phyloP scores from a whole-genome alignment of 2,113 vertebrate genomes.

The Psettodes erumei region DNA sequence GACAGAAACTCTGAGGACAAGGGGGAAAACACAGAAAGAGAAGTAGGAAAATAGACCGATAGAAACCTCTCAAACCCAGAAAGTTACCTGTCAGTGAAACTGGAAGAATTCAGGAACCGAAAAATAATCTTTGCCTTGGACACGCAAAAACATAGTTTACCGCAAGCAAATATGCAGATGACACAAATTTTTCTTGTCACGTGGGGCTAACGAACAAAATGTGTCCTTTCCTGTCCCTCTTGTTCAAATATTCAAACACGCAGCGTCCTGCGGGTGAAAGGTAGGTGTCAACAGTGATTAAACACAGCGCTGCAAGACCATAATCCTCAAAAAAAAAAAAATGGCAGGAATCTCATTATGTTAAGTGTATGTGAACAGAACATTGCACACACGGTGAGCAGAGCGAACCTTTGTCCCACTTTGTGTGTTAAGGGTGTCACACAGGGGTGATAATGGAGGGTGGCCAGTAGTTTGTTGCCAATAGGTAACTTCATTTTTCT shows the following conservation, averaged over 20 bases:
- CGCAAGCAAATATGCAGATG: not conserved
- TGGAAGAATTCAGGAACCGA: conserved; percentile 7
- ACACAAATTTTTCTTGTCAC: not conserved
- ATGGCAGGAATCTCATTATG: conserved; percentile 48
- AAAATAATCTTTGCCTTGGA: not conserved
- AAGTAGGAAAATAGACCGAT: not conserved
- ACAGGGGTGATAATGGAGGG: too few species aligned
- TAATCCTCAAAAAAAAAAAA: conserved; percentile 30
- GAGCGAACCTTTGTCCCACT: conserved; percentile 1
- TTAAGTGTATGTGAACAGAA: conserved; percentile 35
- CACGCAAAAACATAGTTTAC: not conserved
- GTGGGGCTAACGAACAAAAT: too few species aligned
- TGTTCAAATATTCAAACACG: conserved; percentile 7
- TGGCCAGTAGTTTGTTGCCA: too few species aligned
- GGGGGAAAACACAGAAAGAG: not conserved
- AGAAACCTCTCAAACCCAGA: not conserved
- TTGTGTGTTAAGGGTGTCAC: not conserved
- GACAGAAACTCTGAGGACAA: not conserved
- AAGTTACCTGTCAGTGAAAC: not conserved
- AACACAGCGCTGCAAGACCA: conserved; percentile 21
- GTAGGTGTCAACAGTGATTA: conserved; percentile 31
- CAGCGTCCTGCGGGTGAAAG: not conserved
- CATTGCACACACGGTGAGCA: not conserved
- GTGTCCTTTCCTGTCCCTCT: not conserved
- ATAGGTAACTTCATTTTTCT: not conserved